Base-by-base conservation (phyloP, 2,113 vertebrate genomes). In the Formicarius rufipectus region DNA sequence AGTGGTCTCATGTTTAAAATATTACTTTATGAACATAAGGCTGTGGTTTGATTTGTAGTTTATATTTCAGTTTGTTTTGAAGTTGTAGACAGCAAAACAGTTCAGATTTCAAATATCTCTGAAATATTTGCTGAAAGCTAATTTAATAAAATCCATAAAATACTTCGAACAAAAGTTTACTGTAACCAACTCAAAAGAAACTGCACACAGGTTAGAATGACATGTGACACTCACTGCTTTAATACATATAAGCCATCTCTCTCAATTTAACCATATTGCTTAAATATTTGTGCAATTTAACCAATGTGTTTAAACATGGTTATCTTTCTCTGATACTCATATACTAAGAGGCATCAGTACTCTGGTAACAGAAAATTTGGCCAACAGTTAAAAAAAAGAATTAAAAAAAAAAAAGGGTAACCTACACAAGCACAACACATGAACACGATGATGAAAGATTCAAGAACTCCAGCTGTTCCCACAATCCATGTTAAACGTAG, bases 401-500 rank as follows among this genome's bases (percentile, higher is more conserved):
- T n/a, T n/a, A 45, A 9, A 47, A 22, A 60, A 37, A 40, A 39
- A n/a, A 67, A 68, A 40, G 4, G 11, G n/a, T 20, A 86, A 98
- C 99, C 98, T 96, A 99, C 99, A 59, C 99, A 99, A 90, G 98
- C 97, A 84, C 99, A 99, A 97, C 99, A 99, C 98, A 99, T 96
- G 96, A 97, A 97, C 50, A 99, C 99, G 0, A 99, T 99, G 92
- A 98, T 98, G 95, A 99, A 98, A 58, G 99, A 98, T 94, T 99
- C 98, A 14, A 99, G 95, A 79, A 99, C 99, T 60, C 99, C 99
- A 5, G 99, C 98, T 3, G 98, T 98, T 44, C 99, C 99, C 30
- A 99, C 99, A 30, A 99, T 99, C 99, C 99, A 99, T 0, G 99
- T 99, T 55, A 99, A 98, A 39, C 99, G 98, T 59, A 99, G 97